These are phyloP conservation scores for Forbesichthys papilliferus DNA, from an alignment of 2,113 vertebrate species.

Conservation along the genomic window DNA sequence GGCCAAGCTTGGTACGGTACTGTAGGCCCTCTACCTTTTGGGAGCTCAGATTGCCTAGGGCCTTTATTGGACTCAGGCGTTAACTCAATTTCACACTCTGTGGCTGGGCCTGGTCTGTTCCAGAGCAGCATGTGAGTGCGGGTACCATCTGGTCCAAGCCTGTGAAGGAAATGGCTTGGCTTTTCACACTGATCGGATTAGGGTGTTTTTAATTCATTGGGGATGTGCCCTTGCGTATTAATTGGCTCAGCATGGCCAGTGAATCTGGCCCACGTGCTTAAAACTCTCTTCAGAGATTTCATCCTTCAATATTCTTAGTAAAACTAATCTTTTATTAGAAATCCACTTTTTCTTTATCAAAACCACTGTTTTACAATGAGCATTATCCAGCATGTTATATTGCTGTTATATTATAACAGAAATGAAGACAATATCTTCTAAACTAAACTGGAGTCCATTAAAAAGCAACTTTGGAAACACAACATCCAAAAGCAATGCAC, in stretches of 20 bases:
- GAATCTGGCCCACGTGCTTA: conserved; percentile 68
- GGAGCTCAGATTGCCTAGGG: conserved; percentile 67
- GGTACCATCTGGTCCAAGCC: conserved; percentile 78
- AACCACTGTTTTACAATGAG: conserved; percentile 4
- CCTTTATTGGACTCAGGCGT: conserved; percentile 69
- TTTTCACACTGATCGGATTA: conserved; percentile 82
- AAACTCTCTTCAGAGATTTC: conserved; percentile 35
- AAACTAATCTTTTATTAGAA: neutral
- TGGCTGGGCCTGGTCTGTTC: conserved; percentile 69
- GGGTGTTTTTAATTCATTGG: conserved; percentile 80
- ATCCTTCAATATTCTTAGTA: conserved; percentile 10
- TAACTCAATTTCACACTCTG: conserved; percentile 84
- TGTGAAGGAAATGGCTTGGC: conserved; percentile 77
- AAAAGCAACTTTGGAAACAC: conserved; percentile 24
- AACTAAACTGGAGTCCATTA: conserved; percentile 6
- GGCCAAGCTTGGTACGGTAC: conserved; percentile 55
- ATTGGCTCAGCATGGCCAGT: conserved; percentile 80
- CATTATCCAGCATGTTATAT: neutral
- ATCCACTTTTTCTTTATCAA: neutral
- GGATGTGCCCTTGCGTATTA: conserved; percentile 80
- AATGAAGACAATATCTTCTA: conserved; percentile 20
- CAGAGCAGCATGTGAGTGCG: conserved; percentile 65
- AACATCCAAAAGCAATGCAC: conserved; percentile 28
- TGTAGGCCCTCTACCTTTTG: conserved; percentile 64
- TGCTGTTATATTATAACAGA: conserved; percentile 18